Evolutionary conservation across 2,888 invertebrate species (phyloP), one percentile per base, ranked within the genome.

Genomic region (Hirtodrosophila cameraria): DNA sequence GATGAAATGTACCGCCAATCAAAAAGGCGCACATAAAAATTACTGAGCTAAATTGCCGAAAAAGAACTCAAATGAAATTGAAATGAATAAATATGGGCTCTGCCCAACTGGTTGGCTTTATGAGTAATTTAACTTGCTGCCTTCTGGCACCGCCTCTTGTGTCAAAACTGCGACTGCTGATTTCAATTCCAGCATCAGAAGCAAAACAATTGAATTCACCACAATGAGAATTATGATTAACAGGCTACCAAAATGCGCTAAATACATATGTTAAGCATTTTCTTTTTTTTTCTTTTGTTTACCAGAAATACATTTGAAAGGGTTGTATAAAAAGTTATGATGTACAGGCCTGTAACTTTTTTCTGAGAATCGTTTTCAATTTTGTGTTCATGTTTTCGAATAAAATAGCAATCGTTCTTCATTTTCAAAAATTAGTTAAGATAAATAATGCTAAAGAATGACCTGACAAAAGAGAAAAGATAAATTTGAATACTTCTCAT

Each of bases 21-120:
- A 86, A 84, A 86, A 81, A 86, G 65, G 43, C 81, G 85, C 82
- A 81, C 85, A 81, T 81, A 49, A 84, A 79, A 81, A 71, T 80
- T 69, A 80, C 42, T 45, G 65, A 6, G 77, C 55, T 41, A 48
- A 84, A 80, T 86, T 80, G 87, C 78, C 82, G 59, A 81, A 86
- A 80, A 83, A 63, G 61, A 76, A 50, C 61, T 36, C 49, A 72
- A 48, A 41, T 45, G 42, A 57, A 49, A 35, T 18, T 48, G 12
- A 33, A 52, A 49, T 76, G 59, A 77, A 81, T 76, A 72, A 54
- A 68, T 77, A 59, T 55, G 63, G 63, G 45, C 43, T n/a, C n/a
- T 43, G 16, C 60, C 48, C 45, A 60, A 61, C 60, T 61, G 39
- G 42, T 65, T 77, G 73, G 39, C 52, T 43, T 67, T 55, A 45